Conservation (phyloP, 2,888 invertebrate genomes). For the Oeneis ivallda region DNA sequence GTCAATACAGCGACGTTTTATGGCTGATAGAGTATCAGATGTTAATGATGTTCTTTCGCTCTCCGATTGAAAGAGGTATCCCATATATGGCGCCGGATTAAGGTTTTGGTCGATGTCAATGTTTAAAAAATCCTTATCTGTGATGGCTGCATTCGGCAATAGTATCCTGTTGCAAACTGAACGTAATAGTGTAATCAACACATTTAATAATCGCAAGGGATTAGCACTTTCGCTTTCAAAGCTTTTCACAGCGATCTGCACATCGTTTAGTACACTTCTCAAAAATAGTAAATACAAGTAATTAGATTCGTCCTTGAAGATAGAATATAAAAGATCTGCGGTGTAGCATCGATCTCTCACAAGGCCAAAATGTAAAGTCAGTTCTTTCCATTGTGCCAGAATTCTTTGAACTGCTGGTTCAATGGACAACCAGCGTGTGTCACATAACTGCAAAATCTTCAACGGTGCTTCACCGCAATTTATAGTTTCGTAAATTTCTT, state of each 20-base stretch:
- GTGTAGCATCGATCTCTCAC: not conserved
- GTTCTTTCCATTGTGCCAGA: conserved; percentile 46
- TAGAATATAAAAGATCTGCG: not conserved
- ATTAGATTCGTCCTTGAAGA: not conserved
- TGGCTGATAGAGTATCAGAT: not conserved
- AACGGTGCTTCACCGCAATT: conserved; percentile 46
- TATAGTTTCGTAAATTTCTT: conserved; percentile 42
- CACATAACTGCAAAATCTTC: conserved; percentile 45
- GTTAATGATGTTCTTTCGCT: not conserved
- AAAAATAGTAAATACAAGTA: conserved; percentile 19
- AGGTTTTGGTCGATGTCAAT: conserved; percentile 16
- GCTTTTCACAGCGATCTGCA: conserved; percentile 28
- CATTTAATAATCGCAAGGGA: conserved; percentile 33
- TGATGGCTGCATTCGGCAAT: conserved; percentile 24
- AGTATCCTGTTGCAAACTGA: conserved; percentile 41
- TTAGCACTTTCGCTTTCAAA: not conserved
- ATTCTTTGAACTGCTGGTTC: conserved; percentile 45
- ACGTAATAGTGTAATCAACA: conserved; percentile 31
- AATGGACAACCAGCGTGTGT: conserved; percentile 47
- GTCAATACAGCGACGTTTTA: not conserved
- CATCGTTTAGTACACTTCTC: conserved; percentile 29
- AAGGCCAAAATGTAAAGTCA: conserved; percentile 32
- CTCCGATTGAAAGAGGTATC: not conserved
- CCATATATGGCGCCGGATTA: conserved; percentile 6
- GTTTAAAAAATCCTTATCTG: conserved; percentile 20